Evolutionary conservation across 1,140 invertebrate genomes (phyloP).

Genomic region (Idris sp.): DNA sequence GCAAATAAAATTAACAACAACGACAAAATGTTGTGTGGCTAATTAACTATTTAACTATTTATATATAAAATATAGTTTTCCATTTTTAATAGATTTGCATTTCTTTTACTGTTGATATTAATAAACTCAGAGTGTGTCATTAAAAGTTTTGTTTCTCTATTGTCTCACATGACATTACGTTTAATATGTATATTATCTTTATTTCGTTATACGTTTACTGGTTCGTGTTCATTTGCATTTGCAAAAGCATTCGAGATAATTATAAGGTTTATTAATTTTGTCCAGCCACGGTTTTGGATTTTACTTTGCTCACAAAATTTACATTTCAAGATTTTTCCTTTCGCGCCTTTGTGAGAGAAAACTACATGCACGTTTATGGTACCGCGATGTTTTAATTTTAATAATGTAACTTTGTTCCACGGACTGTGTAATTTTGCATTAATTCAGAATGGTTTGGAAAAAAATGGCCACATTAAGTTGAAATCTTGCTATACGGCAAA

Average conservation of each 20-base stretch:
- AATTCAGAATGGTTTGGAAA: slow-evolving; percentile 10
- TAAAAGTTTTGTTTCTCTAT: no score
- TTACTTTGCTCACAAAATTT: background rate
- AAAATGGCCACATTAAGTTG: slow-evolving; percentile 1
- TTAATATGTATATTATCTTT: no score
- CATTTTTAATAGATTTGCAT: no score
- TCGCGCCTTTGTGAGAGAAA: background rate
- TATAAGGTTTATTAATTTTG: slow-evolving; percentile 28
- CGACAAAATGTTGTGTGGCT: no score
- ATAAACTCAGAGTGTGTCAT: no score
- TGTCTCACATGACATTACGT: no score
- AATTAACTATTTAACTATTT: no score
- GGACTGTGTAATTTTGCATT: slow-evolving; percentile 17
- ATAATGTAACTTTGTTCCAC: slow-evolving; percentile 20
- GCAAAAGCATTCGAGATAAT: slow-evolving; percentile 28
- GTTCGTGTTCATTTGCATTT: no score
- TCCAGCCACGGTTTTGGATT: background rate
- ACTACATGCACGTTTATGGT: slow-evolving; percentile 10
- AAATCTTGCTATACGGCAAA: background rate
- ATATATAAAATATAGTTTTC: no score
- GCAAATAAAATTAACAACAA: slow-evolving; percentile 33
- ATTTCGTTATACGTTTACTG: no score
- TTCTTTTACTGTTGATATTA: no score
- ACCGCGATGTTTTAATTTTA: slow-evolving; percentile 20
- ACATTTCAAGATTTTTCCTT: slow-evolving; percentile 7